Base-by-base conservation (phyloP, 2,888 invertebrate species). In the Candidula unifasciata region DNA sequence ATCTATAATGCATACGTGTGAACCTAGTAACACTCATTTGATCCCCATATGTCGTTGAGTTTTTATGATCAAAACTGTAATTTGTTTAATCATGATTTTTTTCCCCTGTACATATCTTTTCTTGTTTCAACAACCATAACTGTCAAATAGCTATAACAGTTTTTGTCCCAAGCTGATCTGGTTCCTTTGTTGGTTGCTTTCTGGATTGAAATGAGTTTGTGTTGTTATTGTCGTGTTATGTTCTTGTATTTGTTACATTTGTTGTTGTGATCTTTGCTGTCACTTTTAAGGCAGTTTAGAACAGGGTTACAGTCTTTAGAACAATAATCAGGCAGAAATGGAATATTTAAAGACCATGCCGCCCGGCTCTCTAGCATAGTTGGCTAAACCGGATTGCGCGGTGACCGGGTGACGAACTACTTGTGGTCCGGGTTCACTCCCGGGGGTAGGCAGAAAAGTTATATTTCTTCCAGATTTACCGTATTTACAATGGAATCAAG, bases 241-340 rank as follows among this genome's bases (percentile, higher is more conserved):
- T 60, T 24, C 18, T 3, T 24, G 60, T 3, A 13, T 13, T 3
- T 24, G 60, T 3, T 18, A 21, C 2, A 33, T 52, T 73, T 44
- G 74, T 60, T 27, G 76, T 82, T 44, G 71, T 74, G 52, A 54
- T 82, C 52, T 44, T 82, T 27, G 82, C 73, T 27, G 71, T 74
- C 6, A 73, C 6, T 37, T 13, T 60, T 24, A n/a, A n/a, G n/a
- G n/a, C n/a, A n/a, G n/a, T n/a, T n/a, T n/a, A n/a, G n/a, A n/a
- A n/a, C n/a, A n/a, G n/a, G n/a, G n/a, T n/a, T n/a, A n/a, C n/a
- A n/a, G n/a, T n/a, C n/a, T n/a, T n/a, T n/a, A n/a, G n/a, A n/a
- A n/a, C n/a, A n/a, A n/a, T n/a, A n/a, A n/a, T n/a, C n/a, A n/a
- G n/a, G n/a, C n/a, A n/a, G n/a, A n/a, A n/a, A n/a, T n/a, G n/a